Percentiles rank a stretch among this genome's conserved stretches.
Evolutionary conservation across 2,888 invertebrate genomes (phyloP).

Genomic region (Atrina japonica): DNA sequence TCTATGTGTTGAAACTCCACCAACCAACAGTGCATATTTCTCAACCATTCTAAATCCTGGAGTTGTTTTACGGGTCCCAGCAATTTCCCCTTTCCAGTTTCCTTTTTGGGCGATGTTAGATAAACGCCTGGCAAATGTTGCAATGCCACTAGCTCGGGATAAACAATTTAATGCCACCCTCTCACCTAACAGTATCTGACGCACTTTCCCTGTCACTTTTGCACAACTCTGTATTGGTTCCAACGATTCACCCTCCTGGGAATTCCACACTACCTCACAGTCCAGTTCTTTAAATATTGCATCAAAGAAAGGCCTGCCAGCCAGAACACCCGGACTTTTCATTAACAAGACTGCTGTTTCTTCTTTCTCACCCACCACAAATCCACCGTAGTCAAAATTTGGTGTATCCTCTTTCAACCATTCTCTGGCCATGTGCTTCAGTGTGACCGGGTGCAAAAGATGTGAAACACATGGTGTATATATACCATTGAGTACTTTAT

Average conservation of each 20-base stretch:
- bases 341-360: slow-evolving; percentile 75
- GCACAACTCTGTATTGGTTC: slow-evolving; percentile 73
- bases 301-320: slow-evolving; percentile 81
- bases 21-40: slow-evolving; percentile 81
- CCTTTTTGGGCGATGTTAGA: slow-evolving; percentile 55
- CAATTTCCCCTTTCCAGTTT: slow-evolving; percentile 79
- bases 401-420: slow-evolving; percentile 79
- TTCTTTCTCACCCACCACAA: slow-evolving; percentile 77
- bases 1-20: slow-evolving; percentile 80
- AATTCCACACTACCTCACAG: slow-evolving; percentile 77
- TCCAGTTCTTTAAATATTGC: slow-evolving; percentile 79
- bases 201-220: slow-evolving; percentile 76
- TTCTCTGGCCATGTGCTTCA: slow-evolving; percentile 71
- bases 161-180: slow-evolving; percentile 80
- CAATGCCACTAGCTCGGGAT: slow-evolving; percentile 80
- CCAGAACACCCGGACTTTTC: slow-evolving; percentile 78
- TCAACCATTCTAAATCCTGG: slow-evolving; percentile 82
- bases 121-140: slow-evolving; percentile 74
- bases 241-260: slow-evolving; percentile 74
- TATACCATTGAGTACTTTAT: slow-evolving; percentile 47
- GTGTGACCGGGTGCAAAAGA: slow-evolving; percentile 77
- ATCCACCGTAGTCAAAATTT: slow-evolving; percentile 79
- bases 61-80: slow-evolving; percentile 81
- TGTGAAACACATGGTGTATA: slow-evolving; percentile 59
- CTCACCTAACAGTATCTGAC: slow-evolving; percentile 80